phyloP scores from a whole-genome alignment of 2,797 vertebrate genomes.

The Gephyroberyx darwinii region DNA sequence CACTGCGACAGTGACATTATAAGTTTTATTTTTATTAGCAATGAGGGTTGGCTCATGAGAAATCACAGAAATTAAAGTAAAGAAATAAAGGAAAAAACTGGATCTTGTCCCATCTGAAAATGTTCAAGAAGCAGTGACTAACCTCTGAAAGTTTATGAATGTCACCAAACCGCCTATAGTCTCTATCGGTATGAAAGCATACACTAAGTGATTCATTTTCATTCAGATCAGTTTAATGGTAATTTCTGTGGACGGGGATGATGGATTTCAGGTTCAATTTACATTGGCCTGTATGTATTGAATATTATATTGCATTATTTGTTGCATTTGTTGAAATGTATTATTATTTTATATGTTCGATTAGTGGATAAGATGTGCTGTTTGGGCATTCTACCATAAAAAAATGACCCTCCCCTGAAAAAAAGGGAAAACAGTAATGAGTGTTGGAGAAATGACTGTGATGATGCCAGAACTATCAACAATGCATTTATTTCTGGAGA shows the following conservation, averaged over 20 bases:
- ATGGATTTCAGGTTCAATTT: not conserved
- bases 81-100: constrained; percentile 44
- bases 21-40: constrained; percentile 64
- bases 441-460: constrained; percentile 20
- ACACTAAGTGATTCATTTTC: no score
- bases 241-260: no score
- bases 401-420: no score
- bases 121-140: constrained; percentile 28
- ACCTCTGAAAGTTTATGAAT: not conserved
- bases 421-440: constrained; percentile 2
- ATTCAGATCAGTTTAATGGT: no score
- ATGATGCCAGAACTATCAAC: not conserved
- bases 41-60: constrained; percentile 57
- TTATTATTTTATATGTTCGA: not conserved
- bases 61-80: constrained; percentile 51
- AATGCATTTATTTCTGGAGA: constrained; percentile 39
- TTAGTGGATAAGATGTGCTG: not conserved
- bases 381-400: not conserved
- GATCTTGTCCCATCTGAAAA: constrained; percentile 51
- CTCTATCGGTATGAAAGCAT: no score
- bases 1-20: constrained; percentile 47
- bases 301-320: no score
- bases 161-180: not conserved
- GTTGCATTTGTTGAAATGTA: not conserved
- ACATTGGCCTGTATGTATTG: not conserved